Conservation (phyloP, 2,113 vertebrate species). For the Dolichotis patagonum region DNA sequence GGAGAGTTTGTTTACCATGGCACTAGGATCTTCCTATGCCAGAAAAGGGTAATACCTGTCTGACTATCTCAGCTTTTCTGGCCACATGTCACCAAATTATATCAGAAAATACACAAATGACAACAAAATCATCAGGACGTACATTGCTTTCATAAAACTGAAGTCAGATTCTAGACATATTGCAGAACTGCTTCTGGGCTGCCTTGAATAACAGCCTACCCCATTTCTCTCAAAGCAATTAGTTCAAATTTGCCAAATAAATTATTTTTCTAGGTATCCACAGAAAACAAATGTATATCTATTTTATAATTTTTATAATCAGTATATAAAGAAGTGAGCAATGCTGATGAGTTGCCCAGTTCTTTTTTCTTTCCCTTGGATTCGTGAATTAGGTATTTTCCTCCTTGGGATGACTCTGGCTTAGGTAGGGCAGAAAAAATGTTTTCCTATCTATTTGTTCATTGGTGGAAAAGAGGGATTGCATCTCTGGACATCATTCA, state of each 20-base stretch:
- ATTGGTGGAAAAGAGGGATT: neutral
- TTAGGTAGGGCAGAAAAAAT: neutral
- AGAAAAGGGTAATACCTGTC: conserved; percentile 64
- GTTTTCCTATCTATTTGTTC: neutral
- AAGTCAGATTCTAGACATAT: neutral
- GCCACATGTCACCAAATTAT: conserved; percentile 59
- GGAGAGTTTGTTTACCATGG: conserved; percentile 67
- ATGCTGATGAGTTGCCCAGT: neutral
- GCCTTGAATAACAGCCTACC: neutral
- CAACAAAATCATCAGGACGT: neutral
- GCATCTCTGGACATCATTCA: neutral
- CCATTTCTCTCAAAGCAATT: neutral
- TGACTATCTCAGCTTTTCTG: conserved; percentile 64
- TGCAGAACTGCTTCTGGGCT: neutral
- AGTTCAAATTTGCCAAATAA: neutral
- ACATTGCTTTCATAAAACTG: neutral
- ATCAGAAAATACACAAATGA: conserved; percentile 35
- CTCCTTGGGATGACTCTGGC: neutral
- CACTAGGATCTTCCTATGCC: conserved; percentile 36
- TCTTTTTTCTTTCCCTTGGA: neutral
- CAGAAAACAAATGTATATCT: neutral
- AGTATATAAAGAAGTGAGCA: neutral
- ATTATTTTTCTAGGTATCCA: neutral
- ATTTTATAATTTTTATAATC: neutral
- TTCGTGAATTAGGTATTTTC: neutral